These are phyloP conservation scores for Psittacula derbiana DNA, from an alignment of 2,797 vertebrate species.

Conservation along the genomic window DNA sequence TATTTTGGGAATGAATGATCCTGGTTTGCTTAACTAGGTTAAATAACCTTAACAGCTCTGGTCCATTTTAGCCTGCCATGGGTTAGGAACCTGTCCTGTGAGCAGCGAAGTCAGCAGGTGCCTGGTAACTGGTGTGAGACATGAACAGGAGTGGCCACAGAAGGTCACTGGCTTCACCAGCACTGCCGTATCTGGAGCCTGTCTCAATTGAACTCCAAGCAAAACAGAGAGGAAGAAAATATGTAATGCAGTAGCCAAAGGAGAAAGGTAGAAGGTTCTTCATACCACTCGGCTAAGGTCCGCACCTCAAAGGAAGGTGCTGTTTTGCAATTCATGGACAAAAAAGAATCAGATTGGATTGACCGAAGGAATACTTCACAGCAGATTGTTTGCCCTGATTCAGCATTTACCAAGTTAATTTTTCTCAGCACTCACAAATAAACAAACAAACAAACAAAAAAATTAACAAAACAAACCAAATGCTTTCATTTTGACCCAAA, in stretches of 20 bases:
- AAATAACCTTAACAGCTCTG: neutral
- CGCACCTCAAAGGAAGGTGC: neutral
- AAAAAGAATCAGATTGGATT: neutral
- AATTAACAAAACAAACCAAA: neutral
- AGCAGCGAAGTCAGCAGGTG: neutral
- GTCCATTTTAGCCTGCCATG: neutral
- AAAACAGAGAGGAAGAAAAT: neutral
- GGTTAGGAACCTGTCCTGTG: neutral
- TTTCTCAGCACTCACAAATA: neutral
- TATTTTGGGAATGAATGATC: neutral
- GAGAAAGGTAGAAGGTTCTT: neutral
- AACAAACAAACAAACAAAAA: neutral
- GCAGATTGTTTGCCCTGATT: neutral
- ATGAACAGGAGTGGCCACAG: neutral
- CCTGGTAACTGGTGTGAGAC: neutral
- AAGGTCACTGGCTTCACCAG: neutral
- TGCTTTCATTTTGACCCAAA: neutral
- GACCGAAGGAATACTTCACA: neutral
- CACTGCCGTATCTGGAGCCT: neutral
- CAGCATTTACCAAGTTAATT: neutral
- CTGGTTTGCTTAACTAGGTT: neutral
- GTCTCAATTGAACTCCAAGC: neutral
- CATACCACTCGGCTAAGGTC: neutral
- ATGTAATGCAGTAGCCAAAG: neutral
- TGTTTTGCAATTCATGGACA: neutral